Conservation (phyloP, 2,888 invertebrate species). For the Volucella zonaria region DNA sequence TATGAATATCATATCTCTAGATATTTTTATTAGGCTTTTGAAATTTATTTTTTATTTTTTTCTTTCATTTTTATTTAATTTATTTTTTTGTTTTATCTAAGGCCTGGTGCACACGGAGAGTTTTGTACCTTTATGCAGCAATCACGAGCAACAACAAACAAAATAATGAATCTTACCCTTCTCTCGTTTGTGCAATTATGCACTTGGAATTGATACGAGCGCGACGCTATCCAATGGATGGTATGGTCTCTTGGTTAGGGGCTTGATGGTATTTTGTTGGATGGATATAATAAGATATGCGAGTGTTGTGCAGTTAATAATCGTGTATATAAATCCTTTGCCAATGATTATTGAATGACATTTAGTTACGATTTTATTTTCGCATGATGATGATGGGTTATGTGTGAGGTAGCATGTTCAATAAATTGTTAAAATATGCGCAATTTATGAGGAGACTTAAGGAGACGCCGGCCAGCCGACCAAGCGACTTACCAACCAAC, state of each 20-base stretch:
- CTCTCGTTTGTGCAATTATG: conserved; percentile 53
- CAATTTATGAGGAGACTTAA: conserved; percentile 50
- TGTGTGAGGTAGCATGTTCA: conserved; percentile 72
- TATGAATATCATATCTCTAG: conserved; percentile 73
- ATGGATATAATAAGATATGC: conserved; percentile 63
- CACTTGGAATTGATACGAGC: conserved; percentile 30
- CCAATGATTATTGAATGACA: conserved; percentile 72
- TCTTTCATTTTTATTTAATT: conserved; percentile 16
- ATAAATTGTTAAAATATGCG: conserved; percentile 70
- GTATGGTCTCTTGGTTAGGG: no score
- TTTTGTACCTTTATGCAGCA: conserved; percentile 39
- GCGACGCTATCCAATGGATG: conserved; percentile 31
- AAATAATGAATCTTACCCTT: conserved; percentile 69
- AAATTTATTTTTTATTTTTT: conserved; percentile 20
- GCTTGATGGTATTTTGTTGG: conserved; percentile 9
- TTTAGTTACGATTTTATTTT: conserved; percentile 74
- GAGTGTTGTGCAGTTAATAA: conserved; percentile 72
- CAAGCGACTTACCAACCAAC: no score
- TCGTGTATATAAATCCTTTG: conserved; percentile 72
- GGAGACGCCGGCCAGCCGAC: neutral
- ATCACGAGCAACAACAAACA: conserved; percentile 44
- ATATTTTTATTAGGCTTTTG: conserved; percentile 59
- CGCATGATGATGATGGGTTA: conserved; percentile 72
- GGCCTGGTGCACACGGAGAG: conserved; percentile 13
- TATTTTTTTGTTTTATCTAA: conserved; percentile 47